Base-by-base conservation (phyloP, 2,888 invertebrate species). In the Dexiosoma caninum region DNA sequence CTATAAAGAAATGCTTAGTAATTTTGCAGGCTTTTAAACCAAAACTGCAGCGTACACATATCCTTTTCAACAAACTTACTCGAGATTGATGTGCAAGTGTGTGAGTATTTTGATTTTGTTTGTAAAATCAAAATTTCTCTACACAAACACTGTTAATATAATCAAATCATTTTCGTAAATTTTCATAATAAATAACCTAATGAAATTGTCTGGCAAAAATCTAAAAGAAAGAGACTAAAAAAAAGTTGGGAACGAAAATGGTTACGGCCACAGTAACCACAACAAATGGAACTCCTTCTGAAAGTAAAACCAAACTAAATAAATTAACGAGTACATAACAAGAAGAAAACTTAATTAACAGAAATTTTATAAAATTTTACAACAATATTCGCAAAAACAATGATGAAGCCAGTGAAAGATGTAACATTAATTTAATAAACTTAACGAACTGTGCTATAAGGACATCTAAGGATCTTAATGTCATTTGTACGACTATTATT, bases 121-220 rank as follows among this genome's bases (percentile, higher is more conserved):
- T 51, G 23, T 49, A 37, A 66, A 66, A 66, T 66, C 64, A 66
- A 66, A 66, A 66, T 37, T 66, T 51, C 16, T 51, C 27, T 37
- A 49, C 27, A 66, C 19, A 53, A 51, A 53, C 40, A 53, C 16
- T 27, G 14, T 44, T 55, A 69, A 69, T 69, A 32, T 44, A 69
- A 69, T 69, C 67, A 69, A 69, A 69, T 69, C 67, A 69, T 69
- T 69, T 69, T 55, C 55, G 9, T 30, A 69, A 55, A 69, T 69
- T 69, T 69, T 40, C 67, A 55, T 69, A 69, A 69, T 55, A 69
- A 55, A 69, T 69, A 69, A 35, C 21, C 2, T 69, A 69, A 69
- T 44, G 42, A 55, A 69, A 69, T 69, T 69, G 67, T 69, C 67
- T 70, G 69, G 70, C 35, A 57, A 57, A 44, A 46, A 46, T 42